These are phyloP conservation scores for Cheilosia grossa DNA, from an alignment of 2,888 invertebrate species.

Conservation along the genomic window DNA sequence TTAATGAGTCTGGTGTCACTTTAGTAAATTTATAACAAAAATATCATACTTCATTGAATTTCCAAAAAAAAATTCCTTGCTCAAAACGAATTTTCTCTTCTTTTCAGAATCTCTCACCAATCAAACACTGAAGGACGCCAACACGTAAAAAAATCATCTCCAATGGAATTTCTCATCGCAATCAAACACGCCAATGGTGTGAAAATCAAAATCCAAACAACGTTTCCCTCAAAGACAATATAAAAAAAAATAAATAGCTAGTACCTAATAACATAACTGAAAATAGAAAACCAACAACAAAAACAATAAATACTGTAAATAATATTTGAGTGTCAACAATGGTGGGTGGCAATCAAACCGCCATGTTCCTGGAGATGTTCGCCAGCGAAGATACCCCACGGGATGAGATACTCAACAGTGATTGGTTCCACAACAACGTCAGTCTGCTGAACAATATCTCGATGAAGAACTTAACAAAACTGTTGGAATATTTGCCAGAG, in stretches of 20 bases:
- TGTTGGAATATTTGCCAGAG: conserved; percentile 62
- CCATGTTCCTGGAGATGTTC: conserved; percentile 65
- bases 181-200: conserved; percentile 12
- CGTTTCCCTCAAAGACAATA: background rate
- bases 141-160: background rate
- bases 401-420: conserved; percentile 77
- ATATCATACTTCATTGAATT: too few relatives aligned
- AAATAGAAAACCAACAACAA: background rate
- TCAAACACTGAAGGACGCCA: background rate
- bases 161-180: conserved; percentile 10
- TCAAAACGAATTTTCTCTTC: background rate
- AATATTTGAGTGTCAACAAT: conserved; percentile 17
- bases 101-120: conserved; percentile 3
- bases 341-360: conserved; percentile 64
- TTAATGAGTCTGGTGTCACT: too few relatives aligned
- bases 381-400: conserved; percentile 60
- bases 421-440: conserved; percentile 80
- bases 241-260: background rate
- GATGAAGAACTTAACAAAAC: conserved; percentile 79
- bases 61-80: too few relatives aligned
- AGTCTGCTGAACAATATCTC: conserved; percentile 81
- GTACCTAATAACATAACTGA: background rate
- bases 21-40: too few relatives aligned
- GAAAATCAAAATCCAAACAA: conserved; percentile 16
- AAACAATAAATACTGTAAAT: conserved; percentile 3